Evolutionary conservation across 2,113 vertebrate species (phyloP).

Genomic region (Glareola pratincola): DNA sequence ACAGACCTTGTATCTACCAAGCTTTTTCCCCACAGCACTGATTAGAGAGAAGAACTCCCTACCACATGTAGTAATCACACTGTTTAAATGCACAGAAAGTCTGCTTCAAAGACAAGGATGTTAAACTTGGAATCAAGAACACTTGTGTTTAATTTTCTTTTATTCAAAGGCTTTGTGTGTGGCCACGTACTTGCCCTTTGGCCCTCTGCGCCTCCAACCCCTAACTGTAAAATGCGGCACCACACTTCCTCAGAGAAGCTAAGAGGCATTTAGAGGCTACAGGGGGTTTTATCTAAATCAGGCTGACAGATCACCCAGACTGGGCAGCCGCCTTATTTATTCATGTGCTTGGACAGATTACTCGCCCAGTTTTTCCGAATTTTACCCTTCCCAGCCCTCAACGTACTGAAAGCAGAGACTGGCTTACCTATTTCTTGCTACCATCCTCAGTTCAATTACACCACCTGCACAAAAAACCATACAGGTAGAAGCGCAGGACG

Average conservation of each 20-base stretch:
- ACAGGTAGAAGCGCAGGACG: background rate
- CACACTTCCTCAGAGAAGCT: background rate
- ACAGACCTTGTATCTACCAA: background rate
- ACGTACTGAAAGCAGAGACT: background rate
- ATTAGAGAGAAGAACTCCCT: background rate
- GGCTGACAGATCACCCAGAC: background rate
- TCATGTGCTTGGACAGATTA: background rate
- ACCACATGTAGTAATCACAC: background rate
- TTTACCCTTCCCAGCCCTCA: background rate
- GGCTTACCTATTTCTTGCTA: background rate
- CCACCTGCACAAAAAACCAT: background rate
- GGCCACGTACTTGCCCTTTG: background rate
- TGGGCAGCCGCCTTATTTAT: background rate
- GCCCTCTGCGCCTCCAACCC: background rate
- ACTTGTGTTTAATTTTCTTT: background rate
- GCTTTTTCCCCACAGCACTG: background rate
- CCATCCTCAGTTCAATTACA: background rate
- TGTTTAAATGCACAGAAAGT: background rate
- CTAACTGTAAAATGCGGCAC: background rate
- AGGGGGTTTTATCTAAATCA: background rate
- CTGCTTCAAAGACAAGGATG: background rate
- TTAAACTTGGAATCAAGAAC: background rate
- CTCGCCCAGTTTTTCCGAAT: background rate
- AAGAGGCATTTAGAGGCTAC: background rate
- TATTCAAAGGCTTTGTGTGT: background rate